phyloP scores from a whole-genome alignment of 2,113 vertebrate genomes.

The Rhipidura dahli region DNA sequence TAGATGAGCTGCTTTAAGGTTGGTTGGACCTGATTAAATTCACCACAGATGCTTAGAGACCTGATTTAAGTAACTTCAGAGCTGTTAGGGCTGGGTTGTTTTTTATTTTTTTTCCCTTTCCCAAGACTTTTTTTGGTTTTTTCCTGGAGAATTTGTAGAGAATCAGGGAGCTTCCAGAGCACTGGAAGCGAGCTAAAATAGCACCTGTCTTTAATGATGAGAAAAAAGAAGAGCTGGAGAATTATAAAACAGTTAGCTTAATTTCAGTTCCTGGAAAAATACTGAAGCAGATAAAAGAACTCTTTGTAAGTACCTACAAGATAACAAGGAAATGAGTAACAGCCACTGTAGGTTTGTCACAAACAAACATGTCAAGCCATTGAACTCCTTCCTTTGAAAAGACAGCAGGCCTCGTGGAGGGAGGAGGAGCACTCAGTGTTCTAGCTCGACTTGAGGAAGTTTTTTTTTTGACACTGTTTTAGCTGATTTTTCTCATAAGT shows the following conservation, averaged over 20 bases:
- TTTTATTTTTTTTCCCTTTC: not conserved
- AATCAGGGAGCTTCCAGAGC: constrained; percentile 47
- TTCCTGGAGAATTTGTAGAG: not conserved
- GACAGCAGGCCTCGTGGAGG: constrained; percentile 36
- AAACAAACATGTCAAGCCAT: constrained; percentile 65
- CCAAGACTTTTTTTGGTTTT: not conserved
- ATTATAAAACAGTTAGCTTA: constrained; percentile 68
- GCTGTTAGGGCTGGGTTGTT: not conserved
- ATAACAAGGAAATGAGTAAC: constrained; percentile 67
- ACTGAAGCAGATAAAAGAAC: constrained; percentile 65
- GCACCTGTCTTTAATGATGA: constrained; percentile 47
- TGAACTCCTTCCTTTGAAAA: constrained; percentile 62
- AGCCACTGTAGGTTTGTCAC: constrained; percentile 65
- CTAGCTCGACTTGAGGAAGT: not conserved
- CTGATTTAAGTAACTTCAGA: constrained; percentile 55
- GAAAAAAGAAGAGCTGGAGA: constrained; percentile 56
- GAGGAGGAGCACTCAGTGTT: constrained; percentile 37
- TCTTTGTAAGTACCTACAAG: constrained; percentile 69
- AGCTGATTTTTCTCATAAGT: not conserved
- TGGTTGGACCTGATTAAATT: constrained; percentile 63
- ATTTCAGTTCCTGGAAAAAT: constrained; percentile 69
- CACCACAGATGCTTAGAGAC: constrained; percentile 57
- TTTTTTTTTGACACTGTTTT: constrained; percentile 22
- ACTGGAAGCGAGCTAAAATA: constrained; percentile 44
- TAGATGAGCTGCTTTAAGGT: constrained; percentile 55